Conservation (phyloP, 2,888 invertebrate genomes). For the Melinopterus prodromus region DNA sequence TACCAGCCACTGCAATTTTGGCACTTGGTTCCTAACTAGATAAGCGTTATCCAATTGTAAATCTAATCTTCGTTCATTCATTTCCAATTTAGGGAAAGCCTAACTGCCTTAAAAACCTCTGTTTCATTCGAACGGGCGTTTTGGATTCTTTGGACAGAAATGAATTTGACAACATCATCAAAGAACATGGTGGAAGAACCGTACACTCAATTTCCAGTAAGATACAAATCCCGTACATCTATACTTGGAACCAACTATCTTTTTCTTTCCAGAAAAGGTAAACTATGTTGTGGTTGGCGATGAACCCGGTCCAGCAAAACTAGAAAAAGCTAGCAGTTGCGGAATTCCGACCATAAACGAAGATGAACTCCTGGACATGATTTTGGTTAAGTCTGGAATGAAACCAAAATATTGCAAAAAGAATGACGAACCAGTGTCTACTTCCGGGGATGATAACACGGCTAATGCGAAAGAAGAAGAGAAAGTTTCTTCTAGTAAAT, state of each 20-base stretch:
- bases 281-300: constrained; percentile 86
- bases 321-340: constrained; percentile 76
- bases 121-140: constrained; percentile 85
- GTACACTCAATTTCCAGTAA: constrained; percentile 76
- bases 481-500: constrained; percentile 5
- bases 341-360: constrained; percentile 80
- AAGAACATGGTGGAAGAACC: constrained; percentile 82
- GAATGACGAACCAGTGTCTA: not conserved
- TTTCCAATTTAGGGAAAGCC: constrained; percentile 68
- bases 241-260: constrained; percentile 13
- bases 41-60: not conserved
- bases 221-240: constrained; percentile 30
- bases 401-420: constrained; percentile 45
- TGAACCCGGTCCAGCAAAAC: constrained; percentile 85
- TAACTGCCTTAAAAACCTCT: constrained; percentile 74
- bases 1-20: too few species aligned
- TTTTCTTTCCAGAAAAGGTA: constrained; percentile 59
- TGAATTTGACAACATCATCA: constrained; percentile 77
- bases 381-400: constrained; percentile 67
- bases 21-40: too few species aligned
- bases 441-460: constrained; percentile 15
- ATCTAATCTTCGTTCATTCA: not conserved
- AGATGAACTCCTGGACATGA: constrained; percentile 83
- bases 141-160: constrained; percentile 88
- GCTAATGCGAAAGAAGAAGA: constrained; percentile 12